Evolutionary conservation across 1,140 invertebrate genomes (phyloP).

Genomic region (Latrodectus geometricus): DNA sequence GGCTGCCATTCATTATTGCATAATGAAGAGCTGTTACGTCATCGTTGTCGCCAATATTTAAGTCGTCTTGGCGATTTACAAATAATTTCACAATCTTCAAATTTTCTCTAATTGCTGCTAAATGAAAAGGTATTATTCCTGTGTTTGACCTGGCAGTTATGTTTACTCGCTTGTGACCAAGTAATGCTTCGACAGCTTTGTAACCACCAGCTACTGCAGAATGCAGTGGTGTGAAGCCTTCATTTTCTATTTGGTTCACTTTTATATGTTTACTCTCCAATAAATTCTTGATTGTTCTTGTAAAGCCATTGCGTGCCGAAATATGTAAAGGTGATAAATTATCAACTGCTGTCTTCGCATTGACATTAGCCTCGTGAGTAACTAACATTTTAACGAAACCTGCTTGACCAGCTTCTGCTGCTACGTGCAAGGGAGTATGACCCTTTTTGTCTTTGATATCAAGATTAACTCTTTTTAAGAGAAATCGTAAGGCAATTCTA

Average conservation of each 20-base stretch:
- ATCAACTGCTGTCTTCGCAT: neutral
- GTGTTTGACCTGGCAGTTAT: neutral
- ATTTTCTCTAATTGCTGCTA: slow-evolving; percentile 2
- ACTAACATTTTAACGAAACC: slow-evolving; percentile 1
- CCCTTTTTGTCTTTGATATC: neutral
- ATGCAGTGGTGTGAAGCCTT: neutral
- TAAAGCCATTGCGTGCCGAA: neutral
- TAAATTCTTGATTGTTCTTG: neutral
- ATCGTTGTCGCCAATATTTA: neutral
- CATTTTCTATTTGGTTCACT: neutral
- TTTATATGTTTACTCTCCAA: neutral
- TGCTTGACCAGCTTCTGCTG: neutral
- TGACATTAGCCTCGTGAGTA: slow-evolving; percentile 2
- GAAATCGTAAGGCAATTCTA: neutral
- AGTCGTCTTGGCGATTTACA: neutral
- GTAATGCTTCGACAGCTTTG: neutral
- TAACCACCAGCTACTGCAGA: neutral
- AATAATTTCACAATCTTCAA: neutral
- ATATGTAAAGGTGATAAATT: slow-evolving; percentile 3
- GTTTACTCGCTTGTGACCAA: neutral
- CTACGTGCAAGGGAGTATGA: slow-evolving; percentile 6
- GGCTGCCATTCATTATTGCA: neutral
- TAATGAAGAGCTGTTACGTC: neutral
- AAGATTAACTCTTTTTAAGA: neutral
- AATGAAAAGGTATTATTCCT: slow-evolving; percentile 4